A percentile compares a stretch with the other conserved stretches of the same genome.
Conservation (phyloP, 2,888 invertebrate species). For the Melolontha melolontha region DNA sequence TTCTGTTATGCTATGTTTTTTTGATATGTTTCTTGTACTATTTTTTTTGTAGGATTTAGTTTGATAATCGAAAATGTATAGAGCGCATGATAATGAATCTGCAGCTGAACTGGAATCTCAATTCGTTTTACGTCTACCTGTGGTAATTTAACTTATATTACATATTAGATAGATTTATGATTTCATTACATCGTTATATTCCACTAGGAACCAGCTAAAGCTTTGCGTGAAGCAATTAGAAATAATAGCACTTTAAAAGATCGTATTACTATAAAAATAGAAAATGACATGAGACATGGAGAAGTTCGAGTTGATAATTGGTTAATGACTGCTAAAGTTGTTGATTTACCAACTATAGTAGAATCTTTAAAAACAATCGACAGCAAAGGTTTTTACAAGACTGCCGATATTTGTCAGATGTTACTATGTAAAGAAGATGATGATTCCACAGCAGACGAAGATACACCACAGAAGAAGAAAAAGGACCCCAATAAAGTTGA, state of each 20-base stretch:
- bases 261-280: conserved; percentile 84
- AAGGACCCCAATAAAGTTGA: conserved; percentile 85
- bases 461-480: conserved; percentile 84
- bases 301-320: conserved; percentile 91
- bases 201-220: conserved; percentile 76
- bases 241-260: conserved; percentile 86
- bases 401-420: conserved; percentile 94
- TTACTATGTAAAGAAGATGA: conserved; percentile 92
- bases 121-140: conserved; percentile 61
- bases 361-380: conserved; percentile 97
- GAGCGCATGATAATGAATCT: conserved; percentile 51
- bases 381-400: conserved; percentile 96
- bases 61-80: conserved; percentile 44
- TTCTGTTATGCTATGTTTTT: too few relatives aligned
- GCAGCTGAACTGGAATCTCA: conserved; percentile 62
- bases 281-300: conserved; percentile 89
- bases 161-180: conserved; percentile 15
- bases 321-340: conserved; percentile 86
- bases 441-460: conserved; percentile 82
- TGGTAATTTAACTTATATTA: conserved; percentile 46
- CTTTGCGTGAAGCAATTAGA: conserved; percentile 79
- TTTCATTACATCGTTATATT: conserved; percentile 11
- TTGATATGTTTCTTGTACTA: too few relatives aligned
- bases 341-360: conserved; percentile 91
- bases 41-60: not conserved